phyloP scores from a whole-genome alignment of 2,888 invertebrate species.

The Drosophila paucipuncta region DNA sequence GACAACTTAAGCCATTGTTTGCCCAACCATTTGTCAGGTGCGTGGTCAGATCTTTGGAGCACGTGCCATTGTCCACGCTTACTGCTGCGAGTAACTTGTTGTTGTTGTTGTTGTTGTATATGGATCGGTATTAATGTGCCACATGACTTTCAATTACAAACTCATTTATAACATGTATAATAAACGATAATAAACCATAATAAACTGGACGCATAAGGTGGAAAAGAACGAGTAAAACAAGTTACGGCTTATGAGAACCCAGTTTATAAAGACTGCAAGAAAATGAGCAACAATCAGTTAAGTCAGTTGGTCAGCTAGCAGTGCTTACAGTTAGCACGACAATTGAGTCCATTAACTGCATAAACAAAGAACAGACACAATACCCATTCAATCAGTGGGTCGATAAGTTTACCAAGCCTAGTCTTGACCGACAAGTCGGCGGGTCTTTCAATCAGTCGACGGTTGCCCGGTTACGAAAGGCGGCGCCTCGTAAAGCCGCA shows the following conservation, averaged over 20 bases:
- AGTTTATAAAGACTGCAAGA: constrained; percentile 15
- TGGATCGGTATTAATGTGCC: constrained; percentile 14
- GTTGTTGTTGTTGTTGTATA: not conserved
- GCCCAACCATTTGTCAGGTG: constrained; percentile 45
- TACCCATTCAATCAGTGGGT: constrained; percentile 45
- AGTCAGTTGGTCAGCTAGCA: constrained; percentile 22
- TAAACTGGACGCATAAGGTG: not conserved
- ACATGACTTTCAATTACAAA: constrained; percentile 34
- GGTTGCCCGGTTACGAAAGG: constrained; percentile 54
- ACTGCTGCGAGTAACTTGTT: not conserved
- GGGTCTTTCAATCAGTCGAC: constrained; percentile 16
- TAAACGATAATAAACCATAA: not conserved
- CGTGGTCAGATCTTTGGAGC: constrained; percentile 35
- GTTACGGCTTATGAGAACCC: not conserved
- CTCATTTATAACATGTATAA: constrained; percentile 12
- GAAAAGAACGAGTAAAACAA: constrained; percentile 13
- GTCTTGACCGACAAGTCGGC: constrained; percentile 22
- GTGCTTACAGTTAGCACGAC: constrained; percentile 36
- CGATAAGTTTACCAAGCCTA: constrained; percentile 4
- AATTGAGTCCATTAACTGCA: constrained; percentile 36
- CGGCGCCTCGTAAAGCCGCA: constrained; percentile 31
- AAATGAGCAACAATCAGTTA: constrained; percentile 24
- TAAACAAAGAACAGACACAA: constrained; percentile 32
- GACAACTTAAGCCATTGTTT: constrained; percentile 38
- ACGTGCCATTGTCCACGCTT: constrained; percentile 52